A percentile compares a stretch with the other conserved stretches of the same genome.
These are phyloP conservation scores for Athalia cordata DNA, from an alignment of 2,888 invertebrate species.

Conservation along the genomic window DNA sequence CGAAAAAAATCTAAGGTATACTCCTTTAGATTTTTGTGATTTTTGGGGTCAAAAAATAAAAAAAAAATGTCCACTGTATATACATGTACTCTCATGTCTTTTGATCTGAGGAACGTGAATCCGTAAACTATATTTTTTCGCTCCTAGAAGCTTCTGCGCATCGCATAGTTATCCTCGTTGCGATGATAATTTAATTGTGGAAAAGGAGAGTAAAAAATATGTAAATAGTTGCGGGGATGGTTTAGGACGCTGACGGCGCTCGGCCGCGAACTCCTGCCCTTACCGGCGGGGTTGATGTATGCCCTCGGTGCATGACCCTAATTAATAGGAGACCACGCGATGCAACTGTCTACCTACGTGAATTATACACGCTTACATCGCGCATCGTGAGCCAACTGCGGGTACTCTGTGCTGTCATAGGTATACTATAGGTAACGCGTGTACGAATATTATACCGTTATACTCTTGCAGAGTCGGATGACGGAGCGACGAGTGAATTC, in stretches of 20 bases:
- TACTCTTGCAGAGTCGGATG: background rate
- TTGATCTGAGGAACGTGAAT: too few relatives aligned
- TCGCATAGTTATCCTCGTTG: too few relatives aligned
- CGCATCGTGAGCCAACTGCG: constrained; percentile 40
- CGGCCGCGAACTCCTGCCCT: constrained; percentile 7
- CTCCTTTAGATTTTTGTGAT: too few relatives aligned
- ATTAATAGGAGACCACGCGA: constrained; percentile 72
- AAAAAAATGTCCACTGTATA: too few relatives aligned
- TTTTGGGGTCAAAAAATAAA: too few relatives aligned
- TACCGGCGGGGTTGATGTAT: constrained; percentile 67
- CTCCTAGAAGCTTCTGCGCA: too few relatives aligned
- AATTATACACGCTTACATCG: constrained; percentile 62
- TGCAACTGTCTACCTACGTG: constrained; percentile 69
- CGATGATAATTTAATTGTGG: constrained; percentile 43
- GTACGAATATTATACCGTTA: constrained; percentile 5
- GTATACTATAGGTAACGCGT: background rate
- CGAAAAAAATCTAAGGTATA: too few relatives aligned
- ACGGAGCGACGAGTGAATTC: constrained; percentile 53
- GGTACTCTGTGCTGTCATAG: too few relatives aligned
- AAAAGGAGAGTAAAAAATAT: constrained; percentile 55
- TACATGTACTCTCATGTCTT: too few relatives aligned
- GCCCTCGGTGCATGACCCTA: constrained; percentile 71
- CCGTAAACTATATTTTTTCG: too few relatives aligned
- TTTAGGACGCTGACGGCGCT: constrained; percentile 35
- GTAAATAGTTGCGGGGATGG: constrained; percentile 55